phyloP scores from a whole-genome alignment of 1,140 invertebrate species.

The Oreohelix idahoensis region DNA sequence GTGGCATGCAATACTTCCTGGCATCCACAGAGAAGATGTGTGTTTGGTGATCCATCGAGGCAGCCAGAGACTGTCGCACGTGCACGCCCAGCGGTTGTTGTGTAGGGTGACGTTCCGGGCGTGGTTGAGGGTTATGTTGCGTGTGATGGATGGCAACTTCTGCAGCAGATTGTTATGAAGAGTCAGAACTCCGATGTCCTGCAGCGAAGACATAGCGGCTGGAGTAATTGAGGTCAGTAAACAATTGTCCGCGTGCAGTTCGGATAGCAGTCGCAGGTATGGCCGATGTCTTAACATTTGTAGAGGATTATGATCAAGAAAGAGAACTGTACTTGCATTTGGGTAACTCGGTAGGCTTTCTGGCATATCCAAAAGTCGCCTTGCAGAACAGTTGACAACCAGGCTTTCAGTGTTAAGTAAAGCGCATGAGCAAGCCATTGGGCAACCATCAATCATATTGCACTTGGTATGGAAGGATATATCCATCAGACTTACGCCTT shows the following conservation, averaged over 20 bases:
- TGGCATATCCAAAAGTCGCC: conserved; percentile 31
- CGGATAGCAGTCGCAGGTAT: conserved; percentile 33
- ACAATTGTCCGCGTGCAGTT: conserved; percentile 36
- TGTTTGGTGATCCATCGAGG: conserved; percentile 41
- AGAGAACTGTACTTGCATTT: conserved; percentile 11
- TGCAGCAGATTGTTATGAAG: conserved; percentile 44
- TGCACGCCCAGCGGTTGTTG: conserved; percentile 46
- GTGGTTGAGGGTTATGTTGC: conserved; percentile 38
- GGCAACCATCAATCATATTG: conserved; percentile 35
- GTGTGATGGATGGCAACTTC: conserved; percentile 38
- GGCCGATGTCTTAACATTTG: conserved; percentile 31
- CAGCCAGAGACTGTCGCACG: conserved; percentile 45
- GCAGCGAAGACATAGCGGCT: conserved; percentile 39
- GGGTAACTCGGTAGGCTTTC: conserved; percentile 23
- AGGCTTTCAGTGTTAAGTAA: conserved; percentile 23
- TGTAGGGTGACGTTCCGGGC: conserved; percentile 41
- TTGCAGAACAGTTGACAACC: conserved; percentile 36
- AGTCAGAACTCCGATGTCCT: conserved; percentile 37
- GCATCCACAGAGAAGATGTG: conserved; percentile 4
- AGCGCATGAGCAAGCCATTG: conserved; percentile 26
- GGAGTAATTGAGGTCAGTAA: conserved; percentile 31
- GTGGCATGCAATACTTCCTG: conserved; percentile 28
- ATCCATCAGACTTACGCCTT: not conserved
- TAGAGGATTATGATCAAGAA: conserved; percentile 36
- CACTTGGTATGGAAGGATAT: conserved; percentile 32